Conservation (phyloP, 2,113 vertebrate species). For the Ranitomeya imitator region DNA sequence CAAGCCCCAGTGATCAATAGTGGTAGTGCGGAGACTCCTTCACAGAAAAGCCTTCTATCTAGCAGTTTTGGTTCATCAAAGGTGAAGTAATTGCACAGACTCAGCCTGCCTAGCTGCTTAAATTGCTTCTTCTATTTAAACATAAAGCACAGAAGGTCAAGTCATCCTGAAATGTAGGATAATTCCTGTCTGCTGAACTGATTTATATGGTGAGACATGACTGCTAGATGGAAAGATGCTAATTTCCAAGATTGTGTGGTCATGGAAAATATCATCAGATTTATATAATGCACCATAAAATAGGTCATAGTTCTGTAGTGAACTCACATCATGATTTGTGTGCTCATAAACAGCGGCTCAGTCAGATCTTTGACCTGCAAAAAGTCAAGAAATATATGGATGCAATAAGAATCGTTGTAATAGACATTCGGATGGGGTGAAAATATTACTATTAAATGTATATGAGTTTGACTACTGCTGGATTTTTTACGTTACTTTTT, state of each 20-base stretch:
- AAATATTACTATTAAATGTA: too few species aligned
- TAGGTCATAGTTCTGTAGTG: neutral
- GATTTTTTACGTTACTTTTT: too few species aligned
- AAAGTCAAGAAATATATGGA: neutral
- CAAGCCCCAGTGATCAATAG: neutral
- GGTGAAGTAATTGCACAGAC: constrained; percentile 10
- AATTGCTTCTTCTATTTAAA: constrained; percentile 17
- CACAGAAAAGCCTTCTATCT: neutral
- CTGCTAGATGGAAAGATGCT: constrained; percentile 4
- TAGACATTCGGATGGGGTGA: too few species aligned
- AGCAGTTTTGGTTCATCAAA: neutral
- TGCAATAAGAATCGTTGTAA: neutral
- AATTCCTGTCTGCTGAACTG: constrained; percentile 2
- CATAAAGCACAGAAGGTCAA: neutral
- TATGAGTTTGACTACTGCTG: too few species aligned
- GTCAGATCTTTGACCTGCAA: neutral
- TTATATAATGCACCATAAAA: neutral
- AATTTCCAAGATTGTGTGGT: constrained; percentile 21
- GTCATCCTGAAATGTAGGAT: neutral
- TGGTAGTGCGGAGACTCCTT: neutral
- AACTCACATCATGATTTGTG: neutral
- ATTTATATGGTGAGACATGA: constrained; percentile 20
- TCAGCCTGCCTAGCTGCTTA: too few species aligned
- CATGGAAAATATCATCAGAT: neutral
- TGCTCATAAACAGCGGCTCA: neutral